A percentile compares a stretch with the other conserved stretches of the same genome.
Conservation (phyloP, 2,888 invertebrate species). For the Eristalis intricaria region DNA sequence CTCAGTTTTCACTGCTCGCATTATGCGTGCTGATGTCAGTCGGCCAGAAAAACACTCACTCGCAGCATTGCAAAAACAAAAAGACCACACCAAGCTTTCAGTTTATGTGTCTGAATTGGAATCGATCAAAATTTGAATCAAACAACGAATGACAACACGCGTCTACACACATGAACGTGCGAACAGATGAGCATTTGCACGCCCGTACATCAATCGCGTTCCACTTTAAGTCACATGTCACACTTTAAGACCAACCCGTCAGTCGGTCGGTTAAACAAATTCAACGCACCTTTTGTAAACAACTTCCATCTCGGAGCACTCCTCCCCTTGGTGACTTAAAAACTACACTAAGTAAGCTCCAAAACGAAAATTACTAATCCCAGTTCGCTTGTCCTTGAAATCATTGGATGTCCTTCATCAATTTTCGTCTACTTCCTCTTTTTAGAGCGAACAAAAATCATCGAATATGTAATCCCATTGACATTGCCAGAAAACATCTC, state of each 20-base stretch:
- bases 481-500: slow-evolving; percentile 11
- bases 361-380: background rate
- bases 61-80: no score
- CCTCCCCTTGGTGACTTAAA: background rate
- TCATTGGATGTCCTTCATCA: slow-evolving; percentile 36
- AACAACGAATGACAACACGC: no score
- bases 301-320: background rate
- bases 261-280: background rate
- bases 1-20: no score
- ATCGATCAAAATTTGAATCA: no score
- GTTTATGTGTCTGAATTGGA: no score
- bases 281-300: slow-evolving; percentile 1
- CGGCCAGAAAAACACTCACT: no score
- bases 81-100: no score
- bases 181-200: background rate
- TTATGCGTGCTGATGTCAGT: no score
- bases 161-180: no score
- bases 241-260: background rate
- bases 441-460: background rate
- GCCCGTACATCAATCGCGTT: background rate
- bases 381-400: slow-evolving; percentile 37
- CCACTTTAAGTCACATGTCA: background rate
- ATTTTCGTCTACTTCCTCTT: slow-evolving; percentile 22
- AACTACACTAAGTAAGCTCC: slow-evolving; percentile 1
- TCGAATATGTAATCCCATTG: slow-evolving; percentile 20